phyloP scores from a whole-genome alignment of 2,113 vertebrate genomes.

The Chrysemys picta region DNA sequence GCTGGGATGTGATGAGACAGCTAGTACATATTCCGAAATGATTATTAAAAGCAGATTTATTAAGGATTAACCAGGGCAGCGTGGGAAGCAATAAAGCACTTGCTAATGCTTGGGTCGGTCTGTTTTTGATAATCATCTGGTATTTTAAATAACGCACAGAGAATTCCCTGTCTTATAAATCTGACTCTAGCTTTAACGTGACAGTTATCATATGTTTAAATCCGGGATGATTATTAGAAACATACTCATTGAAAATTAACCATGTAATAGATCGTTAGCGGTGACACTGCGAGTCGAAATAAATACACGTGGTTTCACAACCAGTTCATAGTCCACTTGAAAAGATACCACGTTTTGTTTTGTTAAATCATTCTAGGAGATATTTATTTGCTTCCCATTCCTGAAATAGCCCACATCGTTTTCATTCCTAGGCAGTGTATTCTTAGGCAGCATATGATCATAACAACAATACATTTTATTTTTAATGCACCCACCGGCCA shows the following conservation, averaged over 20 bases:
- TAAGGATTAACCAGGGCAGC: conserved; percentile 5
- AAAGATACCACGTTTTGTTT: not conserved
- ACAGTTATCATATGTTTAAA: conserved; percentile 34
- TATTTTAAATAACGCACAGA: conserved; percentile 1
- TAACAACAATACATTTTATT: conserved; percentile 49
- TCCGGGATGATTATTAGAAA: conserved; percentile 59
- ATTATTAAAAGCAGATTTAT: conserved; percentile 60
- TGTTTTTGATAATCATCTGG: conserved; percentile 42
- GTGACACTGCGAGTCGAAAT: conserved; percentile 26
- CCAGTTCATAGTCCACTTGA: not conserved
- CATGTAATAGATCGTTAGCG: conserved; percentile 57
- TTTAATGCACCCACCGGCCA: conserved; percentile 43
- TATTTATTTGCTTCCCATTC: conserved; percentile 59
- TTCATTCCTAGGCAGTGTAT: conserved; percentile 51
- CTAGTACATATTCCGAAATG: not conserved
- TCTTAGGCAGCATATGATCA: conserved; percentile 48
- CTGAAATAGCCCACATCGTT: conserved; percentile 60
- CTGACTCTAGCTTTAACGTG: conserved; percentile 33
- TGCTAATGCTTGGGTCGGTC: not conserved
- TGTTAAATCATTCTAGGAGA: not conserved
- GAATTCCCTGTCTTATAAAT: conserved; percentile 44
- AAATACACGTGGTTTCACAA: conserved; percentile 47
- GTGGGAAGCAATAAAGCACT: conserved; percentile 36
- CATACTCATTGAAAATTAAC: conserved; percentile 55
- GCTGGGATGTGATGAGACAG: not conserved